These are phyloP conservation scores for Parnassius apollo DNA, from an alignment of 2,888 invertebrate genomes.

Conservation along the genomic window DNA sequence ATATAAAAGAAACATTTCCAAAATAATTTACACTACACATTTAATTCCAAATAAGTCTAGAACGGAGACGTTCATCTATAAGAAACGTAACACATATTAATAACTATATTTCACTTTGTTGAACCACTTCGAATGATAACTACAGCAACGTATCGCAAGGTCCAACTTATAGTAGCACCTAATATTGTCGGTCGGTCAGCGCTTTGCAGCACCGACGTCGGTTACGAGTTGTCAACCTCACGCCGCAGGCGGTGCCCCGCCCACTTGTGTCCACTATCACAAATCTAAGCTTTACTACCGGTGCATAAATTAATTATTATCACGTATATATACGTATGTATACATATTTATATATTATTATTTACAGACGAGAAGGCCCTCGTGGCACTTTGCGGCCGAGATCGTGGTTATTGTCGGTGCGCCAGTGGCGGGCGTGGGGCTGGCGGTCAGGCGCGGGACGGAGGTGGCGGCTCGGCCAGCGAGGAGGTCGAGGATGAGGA, in stretches of 20 bases:
- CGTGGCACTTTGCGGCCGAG: conserved; percentile 58
- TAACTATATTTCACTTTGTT: conserved; percentile 71
- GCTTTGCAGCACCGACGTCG: conserved; percentile 51
- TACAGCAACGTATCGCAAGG: conserved; percentile 72
- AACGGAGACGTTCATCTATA: conserved; percentile 65
- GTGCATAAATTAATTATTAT: conserved; percentile 75
- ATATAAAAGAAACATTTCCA: conserved; percentile 59
- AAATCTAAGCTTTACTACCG: conserved; percentile 78
- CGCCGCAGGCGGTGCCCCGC: conserved; percentile 42
- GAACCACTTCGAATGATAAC: conserved; percentile 67
- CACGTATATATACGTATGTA: conserved; percentile 77
- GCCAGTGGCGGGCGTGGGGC: conserved; percentile 79
- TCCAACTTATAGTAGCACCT: conserved; percentile 78
- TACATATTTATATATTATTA: conserved; percentile 71
- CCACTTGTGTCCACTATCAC: conserved; percentile 72
- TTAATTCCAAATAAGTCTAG: conserved; percentile 59
- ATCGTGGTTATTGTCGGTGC: conserved; percentile 75
- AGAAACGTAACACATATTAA: conserved; percentile 73
- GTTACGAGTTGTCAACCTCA: conserved; percentile 66
- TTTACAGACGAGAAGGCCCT: conserved; percentile 69
- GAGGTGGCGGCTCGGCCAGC: conserved; percentile 80
- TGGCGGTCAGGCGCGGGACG: conserved; percentile 78
- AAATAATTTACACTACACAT: conserved; percentile 71
- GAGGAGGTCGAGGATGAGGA: conserved; percentile 84
- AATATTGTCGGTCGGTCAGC: conserved; percentile 79